Base-by-base conservation (phyloP, 2,888 invertebrate species). In the Pachymerium ferrugineum region DNA sequence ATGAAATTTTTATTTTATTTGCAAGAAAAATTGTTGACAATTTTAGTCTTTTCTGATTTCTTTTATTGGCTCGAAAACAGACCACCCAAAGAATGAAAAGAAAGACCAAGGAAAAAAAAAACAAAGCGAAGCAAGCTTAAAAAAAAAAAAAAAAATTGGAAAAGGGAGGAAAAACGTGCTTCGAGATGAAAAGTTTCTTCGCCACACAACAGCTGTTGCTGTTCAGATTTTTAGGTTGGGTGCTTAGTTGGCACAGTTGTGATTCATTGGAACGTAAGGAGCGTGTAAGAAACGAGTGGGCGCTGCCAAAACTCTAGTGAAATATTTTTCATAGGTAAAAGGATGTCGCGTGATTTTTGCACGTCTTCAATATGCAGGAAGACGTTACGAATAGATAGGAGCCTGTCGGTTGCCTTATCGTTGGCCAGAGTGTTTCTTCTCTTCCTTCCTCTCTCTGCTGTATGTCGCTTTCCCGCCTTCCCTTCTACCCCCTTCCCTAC, bases 301-400 rank as follows among this genome's bases (percentile, higher is more conserved):
- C 62, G 62, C 62, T 62, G 62, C 25, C 62, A 62, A 62, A 62
- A 28, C 62, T 62, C 12, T 1, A 28, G 14, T 25, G 62, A 62
- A 62, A 62, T 62, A 62, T 62, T 62, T 62, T 62, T 62, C 25
- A 10, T 22, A 62, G 62, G 25, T 62, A 28, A 62, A 62, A 62
- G 22, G 28, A 28, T 25, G 28, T 62, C 62, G 62, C 62, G 22
- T 62, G 62, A 62, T 25, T 62, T 62, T 62, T 62, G 62, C 62
- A 62, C 62, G 62, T 28, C 28, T 38, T 71, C 71, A 71, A 71
- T 71, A 71, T 71, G 71, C 71, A 71, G 71, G 71, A 71, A 71
- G 71, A 38, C 71, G 71, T 71, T 71, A 25, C 25, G 62, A 19
- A 54, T 54, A 71, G 71, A 71, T 71, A 71, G 62, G 62, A 22